phyloP scores from a whole-genome alignment of 1,140 invertebrate genomes.

The Zaprionus lachaisei region DNA sequence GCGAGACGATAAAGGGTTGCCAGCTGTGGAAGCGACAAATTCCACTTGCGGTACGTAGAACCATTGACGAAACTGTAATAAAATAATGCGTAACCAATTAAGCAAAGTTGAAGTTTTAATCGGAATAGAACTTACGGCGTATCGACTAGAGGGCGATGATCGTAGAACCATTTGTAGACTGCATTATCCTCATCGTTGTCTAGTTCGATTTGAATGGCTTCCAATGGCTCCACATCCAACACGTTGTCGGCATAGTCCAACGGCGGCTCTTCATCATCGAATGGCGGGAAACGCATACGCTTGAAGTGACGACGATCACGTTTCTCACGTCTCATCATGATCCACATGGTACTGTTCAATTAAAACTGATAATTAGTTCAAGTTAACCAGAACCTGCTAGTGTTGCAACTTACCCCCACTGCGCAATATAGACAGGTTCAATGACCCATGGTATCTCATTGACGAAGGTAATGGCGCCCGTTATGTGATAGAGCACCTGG shows the following conservation, averaged over 20 bases:
- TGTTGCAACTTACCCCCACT: constrained; percentile 93
- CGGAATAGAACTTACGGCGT: constrained; percentile 87
- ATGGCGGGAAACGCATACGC: constrained; percentile 99
- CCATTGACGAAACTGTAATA: constrained; percentile 95
- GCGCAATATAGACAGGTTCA: constrained; percentile 99
- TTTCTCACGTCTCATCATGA: constrained; percentile 99
- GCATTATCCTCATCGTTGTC: constrained; percentile 97
- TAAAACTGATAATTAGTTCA: not conserved
- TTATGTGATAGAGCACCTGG: constrained; percentile 98
- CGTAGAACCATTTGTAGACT: constrained; percentile 98
- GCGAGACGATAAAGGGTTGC: constrained; percentile 98
- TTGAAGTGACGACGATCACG: constrained; percentile 99
- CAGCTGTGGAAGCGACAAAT: constrained; percentile 97
- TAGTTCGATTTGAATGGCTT: constrained; percentile 99
- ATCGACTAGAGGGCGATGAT: constrained; percentile 97
- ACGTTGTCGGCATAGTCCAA: constrained; percentile 99
- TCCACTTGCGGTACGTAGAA: constrained; percentile 98
- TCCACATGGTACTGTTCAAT: constrained; percentile 97
- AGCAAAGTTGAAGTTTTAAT: not conserved
- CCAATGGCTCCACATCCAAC: constrained; percentile 98
- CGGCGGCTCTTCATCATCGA: constrained; percentile 99
- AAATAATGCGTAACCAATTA: not conserved
- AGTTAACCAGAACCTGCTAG: not conserved
- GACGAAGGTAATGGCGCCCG: constrained; percentile 99
- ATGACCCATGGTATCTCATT: constrained; percentile 99